Conservation (phyloP, 1,140 invertebrate species). For the Lepidurus couesii region DNA sequence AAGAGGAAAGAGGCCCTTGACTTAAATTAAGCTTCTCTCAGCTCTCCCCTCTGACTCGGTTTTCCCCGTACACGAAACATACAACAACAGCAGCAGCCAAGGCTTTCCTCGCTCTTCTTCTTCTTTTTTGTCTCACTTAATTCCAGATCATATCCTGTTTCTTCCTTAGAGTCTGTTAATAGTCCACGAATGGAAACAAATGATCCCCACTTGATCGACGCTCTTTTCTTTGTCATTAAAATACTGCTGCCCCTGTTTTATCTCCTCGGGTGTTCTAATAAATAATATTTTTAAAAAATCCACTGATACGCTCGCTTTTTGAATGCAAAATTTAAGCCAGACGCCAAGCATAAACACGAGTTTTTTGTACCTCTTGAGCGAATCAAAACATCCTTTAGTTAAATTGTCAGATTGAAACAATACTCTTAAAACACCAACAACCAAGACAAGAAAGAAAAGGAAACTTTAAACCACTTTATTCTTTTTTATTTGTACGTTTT, state of each 20-base stretch:
- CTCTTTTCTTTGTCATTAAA: neutral
- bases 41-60: neutral
- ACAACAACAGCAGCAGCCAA: neutral
- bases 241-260: neutral
- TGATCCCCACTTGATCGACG: slow-evolving; percentile 9
- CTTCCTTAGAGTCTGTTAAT: slow-evolving; percentile 4
- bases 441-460: neutral
- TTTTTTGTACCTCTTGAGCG: neutral
- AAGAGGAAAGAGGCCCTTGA: slow-evolving; percentile 10
- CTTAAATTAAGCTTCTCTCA: slow-evolving; percentile 9
- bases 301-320: neutral
- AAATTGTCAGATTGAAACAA: neutral
- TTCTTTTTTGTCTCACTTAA: neutral
- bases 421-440: neutral
- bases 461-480: neutral
- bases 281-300: too few species aligned
- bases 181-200: slow-evolving; percentile 22
- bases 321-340: neutral
- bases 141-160: slow-evolving; percentile 19
- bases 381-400: slow-evolving; percentile 11
- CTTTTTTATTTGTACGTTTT: neutral
- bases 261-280: neutral
- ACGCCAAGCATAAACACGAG: neutral
- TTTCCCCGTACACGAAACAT: neutral
- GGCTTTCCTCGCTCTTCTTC: neutral